phyloP scores from a whole-genome alignment of 2,113 vertebrate species.

The Siniperca knerii region DNA sequence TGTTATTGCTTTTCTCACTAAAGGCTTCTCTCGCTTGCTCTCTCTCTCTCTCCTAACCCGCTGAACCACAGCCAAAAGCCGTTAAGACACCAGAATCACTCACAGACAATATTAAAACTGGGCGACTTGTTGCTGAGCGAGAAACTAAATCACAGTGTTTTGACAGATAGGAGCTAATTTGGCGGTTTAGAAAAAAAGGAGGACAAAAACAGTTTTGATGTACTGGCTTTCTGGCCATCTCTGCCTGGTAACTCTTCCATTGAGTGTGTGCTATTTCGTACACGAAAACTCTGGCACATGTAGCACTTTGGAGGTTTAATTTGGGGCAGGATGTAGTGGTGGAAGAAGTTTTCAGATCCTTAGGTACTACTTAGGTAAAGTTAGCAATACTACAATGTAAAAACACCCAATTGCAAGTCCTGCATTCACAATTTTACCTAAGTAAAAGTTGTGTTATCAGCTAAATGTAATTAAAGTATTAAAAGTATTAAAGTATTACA shows the following conservation, averaged over 20 bases:
- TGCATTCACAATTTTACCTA: not conserved
- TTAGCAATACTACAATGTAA: not conserved
- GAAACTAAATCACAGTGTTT: slow-evolving; percentile 71
- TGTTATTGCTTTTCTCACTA: slow-evolving; percentile 82
- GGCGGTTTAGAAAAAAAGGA: slow-evolving; percentile 52
- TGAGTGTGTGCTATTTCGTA: not conserved
- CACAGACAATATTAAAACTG: slow-evolving; percentile 73
- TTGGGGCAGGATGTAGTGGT: not conserved
- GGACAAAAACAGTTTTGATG: slow-evolving; percentile 52
- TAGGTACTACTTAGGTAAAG: not conserved
- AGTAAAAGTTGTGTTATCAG: not conserved
- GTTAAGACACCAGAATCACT: slow-evolving; percentile 80
- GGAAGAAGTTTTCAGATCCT: not conserved
- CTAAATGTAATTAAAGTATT: not conserved
- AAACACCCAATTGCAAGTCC: not conserved
- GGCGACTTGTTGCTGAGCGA: slow-evolving; percentile 62
- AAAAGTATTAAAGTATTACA: not conserved
- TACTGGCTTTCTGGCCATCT: slow-evolving; percentile 41
- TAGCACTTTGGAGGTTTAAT: not conserved
- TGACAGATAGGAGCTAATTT: slow-evolving; percentile 74
- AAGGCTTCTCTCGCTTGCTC: slow-evolving; percentile 45
- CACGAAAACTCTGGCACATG: not conserved
- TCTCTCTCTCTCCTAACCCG: slow-evolving; percentile 36
- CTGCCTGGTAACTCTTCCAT: slow-evolving; percentile 19
- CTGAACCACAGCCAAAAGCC: slow-evolving; percentile 73